Percentiles rank a stretch among this genome's conserved stretches.
Conservation (phyloP, 2,888 invertebrate genomes). For the Thera britannica region DNA sequence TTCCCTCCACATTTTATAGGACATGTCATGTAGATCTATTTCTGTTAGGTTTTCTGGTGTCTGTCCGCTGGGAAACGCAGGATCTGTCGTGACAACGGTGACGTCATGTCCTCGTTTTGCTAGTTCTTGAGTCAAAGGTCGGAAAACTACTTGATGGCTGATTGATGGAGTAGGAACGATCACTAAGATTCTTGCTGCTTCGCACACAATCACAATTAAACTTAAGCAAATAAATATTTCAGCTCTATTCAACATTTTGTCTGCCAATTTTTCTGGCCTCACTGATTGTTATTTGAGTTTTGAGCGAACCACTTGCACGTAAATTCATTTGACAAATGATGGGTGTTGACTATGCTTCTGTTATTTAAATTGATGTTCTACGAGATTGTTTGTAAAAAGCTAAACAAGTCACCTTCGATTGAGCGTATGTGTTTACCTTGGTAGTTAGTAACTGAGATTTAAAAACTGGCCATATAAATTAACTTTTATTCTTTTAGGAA, state of each 20-base stretch:
- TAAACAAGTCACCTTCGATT: too few relatives aligned
- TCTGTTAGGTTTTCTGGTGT: conserved; percentile 62
- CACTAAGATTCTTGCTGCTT: conserved; percentile 47
- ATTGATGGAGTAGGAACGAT: conserved; percentile 67
- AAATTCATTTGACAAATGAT: too few relatives aligned
- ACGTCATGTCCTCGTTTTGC: conserved; percentile 73
- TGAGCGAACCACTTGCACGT: too few relatives aligned
- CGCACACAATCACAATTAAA: conserved; percentile 16
- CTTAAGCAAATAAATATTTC: conserved; percentile 1
- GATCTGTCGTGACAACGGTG: conserved; percentile 68
- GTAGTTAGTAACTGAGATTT: too few relatives aligned
- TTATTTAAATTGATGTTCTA: too few relatives aligned
- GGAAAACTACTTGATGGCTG: conserved; percentile 75
- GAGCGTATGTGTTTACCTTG: too few relatives aligned
- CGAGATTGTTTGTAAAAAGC: too few relatives aligned
- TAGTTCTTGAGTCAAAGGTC: conserved; percentile 65
- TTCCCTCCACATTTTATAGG: conserved; percentile 47
- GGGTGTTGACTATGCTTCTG: too few relatives aligned
- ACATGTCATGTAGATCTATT: conserved; percentile 55
- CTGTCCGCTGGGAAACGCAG: conserved; percentile 54
- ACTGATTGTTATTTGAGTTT: too few relatives aligned
- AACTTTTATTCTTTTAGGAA: too few relatives aligned
- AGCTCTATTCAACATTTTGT: conserved; percentile 1
- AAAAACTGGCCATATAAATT: too few relatives aligned
- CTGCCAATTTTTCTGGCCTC: too few relatives aligned